Percentiles rank a stretch among this genome's conserved stretches.
These are phyloP conservation scores for Gopherus flavomarginatus DNA, from an alignment of 2,113 vertebrate species.

Conservation along the genomic window DNA sequence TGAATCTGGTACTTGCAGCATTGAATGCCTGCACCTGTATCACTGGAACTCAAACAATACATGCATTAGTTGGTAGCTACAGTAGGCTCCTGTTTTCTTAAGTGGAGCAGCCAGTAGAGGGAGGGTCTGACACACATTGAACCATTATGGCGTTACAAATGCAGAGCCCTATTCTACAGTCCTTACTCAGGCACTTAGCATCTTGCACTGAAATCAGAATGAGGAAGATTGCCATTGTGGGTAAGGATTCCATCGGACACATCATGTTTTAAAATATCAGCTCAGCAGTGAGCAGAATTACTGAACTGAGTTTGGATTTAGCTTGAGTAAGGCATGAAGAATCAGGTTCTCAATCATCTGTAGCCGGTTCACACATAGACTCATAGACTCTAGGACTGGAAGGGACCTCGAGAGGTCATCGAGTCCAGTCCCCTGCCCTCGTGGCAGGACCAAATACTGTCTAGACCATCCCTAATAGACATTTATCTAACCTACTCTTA, in stretches of 20 bases:
- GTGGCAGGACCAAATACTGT: no score
- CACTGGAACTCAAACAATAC: neutral
- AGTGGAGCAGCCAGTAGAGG: neutral
- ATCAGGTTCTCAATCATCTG: neutral
- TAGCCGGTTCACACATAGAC: neutral
- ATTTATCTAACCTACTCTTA: no score
- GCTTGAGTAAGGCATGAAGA: neutral
- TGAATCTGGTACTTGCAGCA: neutral
- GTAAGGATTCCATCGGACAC: neutral
- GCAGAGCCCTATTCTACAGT: neutral
- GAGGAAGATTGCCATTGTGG: neutral
- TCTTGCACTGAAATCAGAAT: neutral
- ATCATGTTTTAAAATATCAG: neutral
- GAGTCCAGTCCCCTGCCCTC: no score
- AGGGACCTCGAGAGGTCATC: no score
- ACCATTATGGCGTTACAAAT: neutral
- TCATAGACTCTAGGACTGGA: no score
- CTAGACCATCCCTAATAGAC: no score
- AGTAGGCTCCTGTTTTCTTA: neutral
- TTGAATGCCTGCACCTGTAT: neutral
- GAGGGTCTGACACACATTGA: neutral
- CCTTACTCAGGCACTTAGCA: neutral
- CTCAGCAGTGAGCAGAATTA: no score
- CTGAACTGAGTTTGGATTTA: neutral
- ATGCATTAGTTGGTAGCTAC: neutral